Percentiles rank a stretch among this genome's conserved stretches.
These are phyloP conservation scores for Eupithecia inturbata DNA, from an alignment of 2,888 invertebrate species.

Conservation along the genomic window DNA sequence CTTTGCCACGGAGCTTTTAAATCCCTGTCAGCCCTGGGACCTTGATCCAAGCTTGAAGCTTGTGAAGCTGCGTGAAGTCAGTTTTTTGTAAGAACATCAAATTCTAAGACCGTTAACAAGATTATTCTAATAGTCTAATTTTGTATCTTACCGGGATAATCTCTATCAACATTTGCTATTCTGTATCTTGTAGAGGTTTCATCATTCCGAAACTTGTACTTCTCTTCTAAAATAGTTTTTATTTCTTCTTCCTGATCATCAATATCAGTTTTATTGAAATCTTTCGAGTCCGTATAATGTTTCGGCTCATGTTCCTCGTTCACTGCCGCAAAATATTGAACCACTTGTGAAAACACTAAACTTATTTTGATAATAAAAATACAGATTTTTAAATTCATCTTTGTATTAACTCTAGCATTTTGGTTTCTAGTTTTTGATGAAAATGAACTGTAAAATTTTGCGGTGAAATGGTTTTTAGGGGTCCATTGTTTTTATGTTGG, in stretches of 20 bases:
- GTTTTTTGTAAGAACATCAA: too few relatives aligned
- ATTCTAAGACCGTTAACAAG: too few relatives aligned
- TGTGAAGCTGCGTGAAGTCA: too few relatives aligned
- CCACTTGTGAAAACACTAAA: constrained; percentile 13
- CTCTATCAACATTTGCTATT: constrained; percentile 56
- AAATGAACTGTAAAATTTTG: constrained; percentile 36
- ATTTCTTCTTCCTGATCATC: constrained; percentile 50
- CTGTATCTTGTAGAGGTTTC: constrained; percentile 66
- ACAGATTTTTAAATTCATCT: constrained; percentile 44
- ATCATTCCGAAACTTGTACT: constrained; percentile 72
- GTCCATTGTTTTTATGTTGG: not conserved
- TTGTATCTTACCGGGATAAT: constrained; percentile 51
- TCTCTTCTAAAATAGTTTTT: constrained; percentile 67
- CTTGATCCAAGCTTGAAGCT: not conserved
- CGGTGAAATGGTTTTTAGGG: constrained; percentile 21
- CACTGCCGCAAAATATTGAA: constrained; percentile 15
- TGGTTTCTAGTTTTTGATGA: constrained; percentile 24
- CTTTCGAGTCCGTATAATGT: not conserved
- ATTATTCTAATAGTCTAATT: too few relatives aligned
- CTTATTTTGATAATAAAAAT: constrained; percentile 25
- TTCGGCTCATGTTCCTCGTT: not conserved
- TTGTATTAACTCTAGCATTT: constrained; percentile 38
- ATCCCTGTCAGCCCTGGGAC: too few relatives aligned
- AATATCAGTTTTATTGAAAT: constrained; percentile 8
- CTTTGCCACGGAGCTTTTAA: too few relatives aligned